Evolutionary conservation across 2,888 invertebrate species (phyloP).

Genomic region (Andrena camellia): DNA sequence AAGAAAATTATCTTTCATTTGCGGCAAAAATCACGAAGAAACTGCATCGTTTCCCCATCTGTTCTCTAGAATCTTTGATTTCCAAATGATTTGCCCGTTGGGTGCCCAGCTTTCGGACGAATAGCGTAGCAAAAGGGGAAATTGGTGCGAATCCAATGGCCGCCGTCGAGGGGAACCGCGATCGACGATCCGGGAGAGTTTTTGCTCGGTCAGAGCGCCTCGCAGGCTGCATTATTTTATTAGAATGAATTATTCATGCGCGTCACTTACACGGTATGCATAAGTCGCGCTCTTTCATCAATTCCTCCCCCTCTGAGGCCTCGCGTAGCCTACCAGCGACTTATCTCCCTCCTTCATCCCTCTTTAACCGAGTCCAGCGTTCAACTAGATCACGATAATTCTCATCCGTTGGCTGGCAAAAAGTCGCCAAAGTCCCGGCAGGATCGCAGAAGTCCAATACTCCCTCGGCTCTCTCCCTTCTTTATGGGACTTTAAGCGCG

Average conservation of each 20-base stretch:
- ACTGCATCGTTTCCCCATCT: no score
- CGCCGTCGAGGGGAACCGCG: slow-evolving; percentile 32
- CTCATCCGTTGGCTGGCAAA: slow-evolving; percentile 28
- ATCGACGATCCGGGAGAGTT: slow-evolving; percentile 62
- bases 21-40: neutral
- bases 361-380: slow-evolving; percentile 23
- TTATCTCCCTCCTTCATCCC: slow-evolving; percentile 47
- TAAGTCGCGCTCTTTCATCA: slow-evolving; percentile 84
- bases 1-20: neutral
- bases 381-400: slow-evolving; percentile 32
- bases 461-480: slow-evolving; percentile 26
- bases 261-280: slow-evolving; percentile 84
- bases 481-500: slow-evolving; percentile 49
- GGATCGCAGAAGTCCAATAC: slow-evolving; percentile 41
- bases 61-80: no score
- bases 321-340: slow-evolving; percentile 29
- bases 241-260: slow-evolving; percentile 84
- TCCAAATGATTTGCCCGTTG: no score
- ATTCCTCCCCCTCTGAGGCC: slow-evolving; percentile 66
- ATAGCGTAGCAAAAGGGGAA: slow-evolving; percentile 10
- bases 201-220: slow-evolving; percentile 65
- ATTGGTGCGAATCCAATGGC: slow-evolving; percentile 50
- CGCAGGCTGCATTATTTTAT: slow-evolving; percentile 83
- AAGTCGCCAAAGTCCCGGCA: slow-evolving; percentile 17
- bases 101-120: neutral